phyloP scores from a whole-genome alignment of 2,797 vertebrate genomes.

The Chloroceryle inda region DNA sequence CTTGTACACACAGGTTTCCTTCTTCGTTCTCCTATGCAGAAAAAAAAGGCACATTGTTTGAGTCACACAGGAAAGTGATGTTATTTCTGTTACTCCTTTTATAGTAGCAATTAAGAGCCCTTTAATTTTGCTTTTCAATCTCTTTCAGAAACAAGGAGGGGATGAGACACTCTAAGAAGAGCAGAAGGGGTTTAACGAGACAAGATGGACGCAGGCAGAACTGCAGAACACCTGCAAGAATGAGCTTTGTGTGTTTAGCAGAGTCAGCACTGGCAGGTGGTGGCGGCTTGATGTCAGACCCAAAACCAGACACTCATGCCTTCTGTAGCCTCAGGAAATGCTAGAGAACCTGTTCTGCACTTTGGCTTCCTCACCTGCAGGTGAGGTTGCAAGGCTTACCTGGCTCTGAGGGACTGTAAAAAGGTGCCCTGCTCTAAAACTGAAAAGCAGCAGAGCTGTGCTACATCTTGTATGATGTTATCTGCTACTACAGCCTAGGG shows the following conservation, averaged over 20 bases:
- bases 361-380: not conserved
- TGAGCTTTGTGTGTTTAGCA: no score
- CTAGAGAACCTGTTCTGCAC: accelerated
- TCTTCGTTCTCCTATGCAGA: slow-evolving; percentile 88
- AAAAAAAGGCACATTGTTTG: not conserved
- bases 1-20: slow-evolving; percentile 91
- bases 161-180: not conserved
- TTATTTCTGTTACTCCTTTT: not conserved
- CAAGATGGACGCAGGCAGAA: not conserved
- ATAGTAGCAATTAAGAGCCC: not conserved
- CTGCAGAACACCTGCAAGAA: not conserved
- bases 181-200: not conserved
- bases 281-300: not conserved
- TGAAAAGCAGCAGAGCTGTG: not conserved
- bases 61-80: not conserved
- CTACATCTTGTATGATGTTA: not conserved
- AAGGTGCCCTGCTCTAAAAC: not conserved
- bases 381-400: not conserved
- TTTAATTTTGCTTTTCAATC: not conserved
- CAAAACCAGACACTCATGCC: not conserved
- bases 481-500: not conserved
- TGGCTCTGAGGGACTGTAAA: not conserved
- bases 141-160: not conserved
- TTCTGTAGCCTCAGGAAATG: not conserved
- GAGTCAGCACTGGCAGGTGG: not conserved